Percentiles rank a stretch among this genome's conserved stretches.
phyloP scores from a whole-genome alignment of 1,140 invertebrate genomes.

The Drosophila santomea region DNA sequence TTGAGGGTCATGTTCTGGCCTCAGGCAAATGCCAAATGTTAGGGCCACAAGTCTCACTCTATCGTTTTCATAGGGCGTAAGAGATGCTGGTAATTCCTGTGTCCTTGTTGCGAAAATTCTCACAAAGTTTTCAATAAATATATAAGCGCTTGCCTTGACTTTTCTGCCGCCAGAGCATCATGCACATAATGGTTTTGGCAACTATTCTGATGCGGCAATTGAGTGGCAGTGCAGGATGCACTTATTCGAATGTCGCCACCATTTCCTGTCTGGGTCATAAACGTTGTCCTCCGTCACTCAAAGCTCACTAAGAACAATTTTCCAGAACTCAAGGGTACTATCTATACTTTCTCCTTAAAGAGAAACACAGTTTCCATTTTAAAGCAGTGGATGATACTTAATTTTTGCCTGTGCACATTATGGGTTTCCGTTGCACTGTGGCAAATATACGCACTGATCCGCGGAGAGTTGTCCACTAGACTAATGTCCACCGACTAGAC shows the following conservation, averaged over 20 bases:
- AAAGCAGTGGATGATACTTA: neutral
- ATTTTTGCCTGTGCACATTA: slow-evolving; percentile 25
- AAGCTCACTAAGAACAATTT: slow-evolving; percentile 4
- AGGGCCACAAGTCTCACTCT: slow-evolving; percentile 39
- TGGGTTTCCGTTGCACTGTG: slow-evolving; percentile 53
- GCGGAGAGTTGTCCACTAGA: slow-evolving; percentile 25
- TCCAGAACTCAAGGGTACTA: too few relatives aligned
- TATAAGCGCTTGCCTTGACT: slow-evolving; percentile 42
- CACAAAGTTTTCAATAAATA: slow-evolving; percentile 8
- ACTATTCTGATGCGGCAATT: slow-evolving; percentile 49
- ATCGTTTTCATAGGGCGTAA: neutral
- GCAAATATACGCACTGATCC: slow-evolving; percentile 4
- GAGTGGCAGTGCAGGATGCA: slow-evolving; percentile 22
- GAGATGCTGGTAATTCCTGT: slow-evolving; percentile 7
- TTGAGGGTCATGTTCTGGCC: slow-evolving; percentile 35
- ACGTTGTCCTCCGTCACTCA: slow-evolving; percentile 35
- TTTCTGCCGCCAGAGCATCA: slow-evolving; percentile 24
- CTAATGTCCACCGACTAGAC: slow-evolving; percentile 22
- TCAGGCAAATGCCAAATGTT: slow-evolving; percentile 62
- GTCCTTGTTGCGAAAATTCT: slow-evolving; percentile 22
- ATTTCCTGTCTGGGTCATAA: slow-evolving; percentile 68
- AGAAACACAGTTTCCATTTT: too few relatives aligned
- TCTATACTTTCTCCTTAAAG: neutral
- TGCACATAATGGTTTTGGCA: slow-evolving; percentile 51
- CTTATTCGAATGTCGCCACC: slow-evolving; percentile 44